These are phyloP conservation scores for Peromyscus attwateri DNA, from an alignment of 2,797 vertebrate genomes.

Conservation along the genomic window DNA sequence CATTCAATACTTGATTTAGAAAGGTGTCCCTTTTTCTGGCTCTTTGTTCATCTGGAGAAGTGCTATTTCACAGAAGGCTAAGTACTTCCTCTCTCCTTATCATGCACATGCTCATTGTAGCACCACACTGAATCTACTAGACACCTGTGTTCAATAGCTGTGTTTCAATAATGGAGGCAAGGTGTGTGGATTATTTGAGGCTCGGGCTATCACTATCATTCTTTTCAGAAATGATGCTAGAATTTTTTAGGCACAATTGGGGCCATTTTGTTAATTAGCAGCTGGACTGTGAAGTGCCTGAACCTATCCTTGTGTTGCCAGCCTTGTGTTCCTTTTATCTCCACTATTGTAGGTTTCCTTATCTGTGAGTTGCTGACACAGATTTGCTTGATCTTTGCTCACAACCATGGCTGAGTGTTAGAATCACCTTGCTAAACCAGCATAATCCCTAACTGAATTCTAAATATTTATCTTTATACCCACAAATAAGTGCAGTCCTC, in stretches of 20 bases:
- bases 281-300: neutral
- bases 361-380: neutral
- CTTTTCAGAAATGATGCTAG: neutral
- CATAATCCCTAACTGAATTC: neutral
- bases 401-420: neutral
- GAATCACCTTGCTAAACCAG: neutral
- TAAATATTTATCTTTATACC: neutral
- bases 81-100: no score
- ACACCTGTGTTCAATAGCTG: neutral
- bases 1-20: conserved; percentile 32
- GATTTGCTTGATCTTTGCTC: neutral
- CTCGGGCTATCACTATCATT: neutral
- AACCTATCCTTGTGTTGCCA: neutral
- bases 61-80: neutral
- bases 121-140: neutral
- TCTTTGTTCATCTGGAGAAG: neutral
- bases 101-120: neutral
- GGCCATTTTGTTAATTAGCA: neutral
- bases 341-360: neutral
- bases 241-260: neutral
- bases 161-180: neutral
- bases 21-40: neutral
- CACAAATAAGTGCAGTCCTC: neutral
- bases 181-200: neutral
- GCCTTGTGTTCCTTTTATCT: neutral